These are phyloP conservation scores for Drosophila pseudoobscura DNA, from an alignment of 1,140 invertebrate genomes.

Conservation along the genomic window DNA sequence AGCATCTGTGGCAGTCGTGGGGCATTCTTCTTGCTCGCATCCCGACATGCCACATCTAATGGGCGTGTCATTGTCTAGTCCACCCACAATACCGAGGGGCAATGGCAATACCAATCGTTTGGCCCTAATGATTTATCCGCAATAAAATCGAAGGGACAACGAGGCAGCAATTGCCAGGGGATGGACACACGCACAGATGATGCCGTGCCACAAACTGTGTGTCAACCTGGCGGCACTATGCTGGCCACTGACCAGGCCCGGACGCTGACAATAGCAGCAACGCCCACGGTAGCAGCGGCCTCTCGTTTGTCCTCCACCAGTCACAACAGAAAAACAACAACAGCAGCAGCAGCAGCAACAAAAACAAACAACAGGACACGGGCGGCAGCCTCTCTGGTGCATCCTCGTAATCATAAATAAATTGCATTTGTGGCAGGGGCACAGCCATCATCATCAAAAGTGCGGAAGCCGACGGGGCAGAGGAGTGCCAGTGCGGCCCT, in stretches of 20 bases:
- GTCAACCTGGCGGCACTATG: slow-evolving; percentile 2
- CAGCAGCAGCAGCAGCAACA: slow-evolving; percentile 50
- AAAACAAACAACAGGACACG: background rate
- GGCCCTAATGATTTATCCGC: slow-evolving; percentile 63
- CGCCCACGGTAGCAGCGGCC: slow-evolving; percentile 39
- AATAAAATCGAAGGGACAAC: slow-evolving; percentile 61
- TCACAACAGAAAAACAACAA: slow-evolving; percentile 36
- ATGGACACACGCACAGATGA: slow-evolving; percentile 36
- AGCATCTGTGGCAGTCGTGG: background rate
- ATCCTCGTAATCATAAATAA: slow-evolving; percentile 56
- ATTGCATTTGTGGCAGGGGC: slow-evolving; percentile 33
- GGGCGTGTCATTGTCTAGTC: slow-evolving; percentile 38
- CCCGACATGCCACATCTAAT: slow-evolving; percentile 2
- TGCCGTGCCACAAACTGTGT: slow-evolving; percentile 4
- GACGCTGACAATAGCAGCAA: slow-evolving; percentile 40
- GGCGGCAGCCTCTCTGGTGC: too few species aligned
- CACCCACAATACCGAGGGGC: slow-evolving; percentile 24
- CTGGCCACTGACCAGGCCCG: slow-evolving; percentile 21
- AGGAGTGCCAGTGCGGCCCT: too few species aligned
- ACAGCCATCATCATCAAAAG: slow-evolving; percentile 21
- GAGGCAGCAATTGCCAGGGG: slow-evolving; percentile 8
- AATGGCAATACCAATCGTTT: background rate
- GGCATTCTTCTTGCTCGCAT: too few species aligned
- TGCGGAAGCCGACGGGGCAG: slow-evolving; percentile 19
- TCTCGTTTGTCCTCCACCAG: slow-evolving; percentile 37